phyloP scores from a whole-genome alignment of 2,797 vertebrate species.

The Cebuella pygmaea region DNA sequence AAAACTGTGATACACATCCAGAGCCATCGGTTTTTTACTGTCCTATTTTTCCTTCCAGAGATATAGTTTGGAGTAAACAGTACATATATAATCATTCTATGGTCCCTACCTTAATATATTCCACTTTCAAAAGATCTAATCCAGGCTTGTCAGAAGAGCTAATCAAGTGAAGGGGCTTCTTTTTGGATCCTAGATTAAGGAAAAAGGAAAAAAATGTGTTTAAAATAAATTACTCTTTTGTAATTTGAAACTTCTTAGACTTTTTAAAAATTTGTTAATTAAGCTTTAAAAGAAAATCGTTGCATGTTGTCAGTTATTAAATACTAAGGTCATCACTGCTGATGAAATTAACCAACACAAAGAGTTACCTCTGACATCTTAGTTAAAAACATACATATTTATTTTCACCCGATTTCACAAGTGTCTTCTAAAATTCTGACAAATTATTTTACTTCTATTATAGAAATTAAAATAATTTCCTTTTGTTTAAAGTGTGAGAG shows the following conservation, averaged over 20 bases:
- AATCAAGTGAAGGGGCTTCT: conserved; percentile 91
- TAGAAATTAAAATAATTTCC: background rate
- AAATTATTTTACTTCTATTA: conserved; percentile 16
- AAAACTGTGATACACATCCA: background rate
- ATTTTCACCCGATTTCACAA: conserved; percentile 5
- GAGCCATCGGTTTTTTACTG: background rate
- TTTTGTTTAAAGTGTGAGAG: conserved; percentile 14
- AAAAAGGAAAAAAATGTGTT: background rate
- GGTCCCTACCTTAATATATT: conserved; percentile 91
- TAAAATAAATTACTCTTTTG: background rate
- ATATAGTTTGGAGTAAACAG: background rate
- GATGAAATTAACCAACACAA: background rate
- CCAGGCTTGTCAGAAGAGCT: conserved; percentile 92
- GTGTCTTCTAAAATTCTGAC: background rate
- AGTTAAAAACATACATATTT: conserved; percentile 6
- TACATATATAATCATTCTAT: background rate
- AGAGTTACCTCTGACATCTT: background rate
- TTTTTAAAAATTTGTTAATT: background rate
- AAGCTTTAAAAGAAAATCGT: background rate
- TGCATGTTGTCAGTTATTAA: background rate
- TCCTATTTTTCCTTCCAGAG: background rate
- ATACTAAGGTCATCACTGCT: background rate
- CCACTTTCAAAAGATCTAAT: conserved; percentile 94
- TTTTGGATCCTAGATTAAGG: conserved; percentile 83
- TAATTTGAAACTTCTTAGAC: background rate